These are phyloP conservation scores for Trichomycterus rosablanca DNA, from an alignment of 2,113 vertebrate genomes.

Conservation along the genomic window DNA sequence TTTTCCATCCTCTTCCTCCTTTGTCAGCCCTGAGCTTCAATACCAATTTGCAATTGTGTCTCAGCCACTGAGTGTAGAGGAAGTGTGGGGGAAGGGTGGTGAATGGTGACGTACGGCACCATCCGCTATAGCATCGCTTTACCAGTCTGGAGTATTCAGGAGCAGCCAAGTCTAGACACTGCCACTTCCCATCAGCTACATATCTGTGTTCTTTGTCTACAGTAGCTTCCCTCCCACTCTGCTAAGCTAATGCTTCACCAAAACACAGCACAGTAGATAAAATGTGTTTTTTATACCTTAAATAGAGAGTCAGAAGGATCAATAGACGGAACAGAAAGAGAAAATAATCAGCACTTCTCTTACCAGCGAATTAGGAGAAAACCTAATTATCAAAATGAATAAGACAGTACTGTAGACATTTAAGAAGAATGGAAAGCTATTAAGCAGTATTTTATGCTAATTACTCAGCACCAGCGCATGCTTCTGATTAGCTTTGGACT, in stretches of 20 bases:
- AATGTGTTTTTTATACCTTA: neutral
- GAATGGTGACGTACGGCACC: conserved; percentile 18
- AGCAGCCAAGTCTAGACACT: conserved; percentile 36
- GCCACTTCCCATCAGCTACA: conserved; percentile 44
- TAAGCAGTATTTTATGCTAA: neutral
- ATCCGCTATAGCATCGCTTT: conserved; percentile 48
- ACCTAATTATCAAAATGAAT: conserved; percentile 18
- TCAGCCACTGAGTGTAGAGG: conserved; percentile 32
- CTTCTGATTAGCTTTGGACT: too few species aligned
- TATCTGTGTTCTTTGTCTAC: conserved; percentile 42
- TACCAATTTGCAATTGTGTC: conserved; percentile 54
- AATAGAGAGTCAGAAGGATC: neutral
- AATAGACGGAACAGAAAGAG: neutral
- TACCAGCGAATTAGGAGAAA: neutral
- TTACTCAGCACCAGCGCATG: neutral
- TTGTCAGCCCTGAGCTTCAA: conserved; percentile 51
- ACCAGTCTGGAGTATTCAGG: conserved; percentile 38
- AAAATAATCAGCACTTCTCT: conserved; percentile 5
- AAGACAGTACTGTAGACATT: neutral
- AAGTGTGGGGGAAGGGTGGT: conserved; percentile 45
- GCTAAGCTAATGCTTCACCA: conserved; percentile 31
- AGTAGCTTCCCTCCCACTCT: conserved; percentile 26
- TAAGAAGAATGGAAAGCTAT: neutral
- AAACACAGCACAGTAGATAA: neutral
- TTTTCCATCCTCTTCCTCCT: conserved; percentile 26